phyloP scores from a whole-genome alignment of 30 jellyfish, hydroid and myxozoan species.

The Turritopsis dohrnii region DNA sequence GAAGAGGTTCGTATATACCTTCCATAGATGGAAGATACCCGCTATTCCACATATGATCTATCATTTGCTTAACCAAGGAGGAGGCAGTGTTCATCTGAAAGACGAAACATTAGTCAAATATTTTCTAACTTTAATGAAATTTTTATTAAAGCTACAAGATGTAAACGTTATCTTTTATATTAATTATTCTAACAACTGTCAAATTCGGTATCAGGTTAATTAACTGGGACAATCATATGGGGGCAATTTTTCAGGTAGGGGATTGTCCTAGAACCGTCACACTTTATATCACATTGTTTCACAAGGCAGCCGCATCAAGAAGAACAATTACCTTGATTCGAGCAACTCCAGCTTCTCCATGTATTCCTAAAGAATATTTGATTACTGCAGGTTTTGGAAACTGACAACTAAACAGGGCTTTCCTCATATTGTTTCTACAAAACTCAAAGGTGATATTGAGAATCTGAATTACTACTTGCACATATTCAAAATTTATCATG shows the following conservation, averaged over 20 bases:
- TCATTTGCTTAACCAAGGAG: conserved; percentile 54
- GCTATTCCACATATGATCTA: conserved; percentile 58
- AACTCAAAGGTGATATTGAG: neutral
- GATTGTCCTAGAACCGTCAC: too few species aligned
- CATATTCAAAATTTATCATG: too few species aligned
- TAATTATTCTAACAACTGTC: too few species aligned
- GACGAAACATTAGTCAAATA: too few species aligned
- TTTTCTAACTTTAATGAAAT: too few species aligned
- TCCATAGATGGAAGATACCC: conserved; percentile 51
- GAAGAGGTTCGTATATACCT: conserved; percentile 13
- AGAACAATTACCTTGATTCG: conserved; percentile 42
- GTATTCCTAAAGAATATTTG: conserved; percentile 46
- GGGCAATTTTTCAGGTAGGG: too few species aligned
- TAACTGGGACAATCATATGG: too few species aligned
- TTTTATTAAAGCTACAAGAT: too few species aligned
- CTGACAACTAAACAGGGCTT: neutral
- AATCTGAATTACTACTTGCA: too few species aligned
- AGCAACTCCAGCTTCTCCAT: conserved; percentile 95
- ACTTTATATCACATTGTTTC: too few species aligned
- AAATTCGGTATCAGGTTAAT: too few species aligned
- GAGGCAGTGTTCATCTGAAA: conserved; percentile 57
- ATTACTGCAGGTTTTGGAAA: neutral
- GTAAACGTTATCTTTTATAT: too few species aligned
- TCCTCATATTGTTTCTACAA: neutral
- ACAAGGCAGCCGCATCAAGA: neutral